phyloP scores from a whole-genome alignment of 2,113 vertebrate genomes.

The Atrichornis clamosus region DNA sequence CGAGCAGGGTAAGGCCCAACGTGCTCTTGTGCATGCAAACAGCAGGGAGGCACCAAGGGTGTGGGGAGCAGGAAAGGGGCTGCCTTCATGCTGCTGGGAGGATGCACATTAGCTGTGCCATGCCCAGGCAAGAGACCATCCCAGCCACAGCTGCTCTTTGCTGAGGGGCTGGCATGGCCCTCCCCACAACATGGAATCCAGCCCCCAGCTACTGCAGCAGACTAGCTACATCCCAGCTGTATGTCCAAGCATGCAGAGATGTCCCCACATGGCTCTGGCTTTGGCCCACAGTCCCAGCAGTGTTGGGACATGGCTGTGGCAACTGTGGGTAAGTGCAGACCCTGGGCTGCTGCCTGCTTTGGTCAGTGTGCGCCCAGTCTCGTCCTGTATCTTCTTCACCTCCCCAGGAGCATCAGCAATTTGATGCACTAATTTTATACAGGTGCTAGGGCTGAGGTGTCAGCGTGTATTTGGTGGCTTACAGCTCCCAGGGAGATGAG shows the following conservation, averaged over 20 bases:
- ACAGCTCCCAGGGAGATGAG: background rate
- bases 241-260: background rate
- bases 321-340: background rate
- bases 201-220: background rate
- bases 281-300: background rate
- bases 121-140: rapidly evolving
- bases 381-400: rapidly evolving
- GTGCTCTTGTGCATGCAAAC: background rate
- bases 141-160: background rate
- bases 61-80: rapidly evolving
- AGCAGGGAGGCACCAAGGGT: background rate
- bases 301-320: background rate
- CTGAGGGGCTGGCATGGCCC: background rate
- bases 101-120: rapidly evolving
- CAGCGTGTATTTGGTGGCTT: background rate
- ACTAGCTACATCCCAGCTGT: background rate
- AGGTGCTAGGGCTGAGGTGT: background rate
- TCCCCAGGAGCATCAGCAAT: background rate
- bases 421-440: background rate
- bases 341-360: background rate
- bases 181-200: background rate
- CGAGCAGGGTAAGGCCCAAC: background rate
- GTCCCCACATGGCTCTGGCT: background rate
- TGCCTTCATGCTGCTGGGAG: rapidly evolving
- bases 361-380: background rate